Evolutionary conservation across 2,888 invertebrate species (phyloP), one percentile per base, ranked within the genome.

Genomic region (Leptinotarsa peninsularis): DNA sequence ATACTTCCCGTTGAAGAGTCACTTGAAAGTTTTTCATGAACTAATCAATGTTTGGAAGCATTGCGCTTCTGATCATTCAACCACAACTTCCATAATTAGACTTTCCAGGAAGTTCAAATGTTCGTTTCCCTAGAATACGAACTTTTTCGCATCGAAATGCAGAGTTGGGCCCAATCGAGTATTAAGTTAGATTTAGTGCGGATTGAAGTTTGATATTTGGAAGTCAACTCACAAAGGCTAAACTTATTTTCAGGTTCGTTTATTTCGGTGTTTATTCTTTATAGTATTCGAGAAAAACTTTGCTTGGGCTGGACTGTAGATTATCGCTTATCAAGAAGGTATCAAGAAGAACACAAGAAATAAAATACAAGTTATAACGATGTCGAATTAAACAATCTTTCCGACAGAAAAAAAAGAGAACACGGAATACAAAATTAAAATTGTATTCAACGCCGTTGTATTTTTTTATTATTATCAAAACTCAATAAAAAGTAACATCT

Each of bases 31-130:
- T 86, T 86, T 85, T 83, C 83, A 82, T 82, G 83, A 84, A 85
- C 84, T 84, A 86, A 86, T 86, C 85, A 86, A 84, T 83, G 85
- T 85, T 83, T 82, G 82, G 81, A 83, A 82, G 83, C 82, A 82
- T 82, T 83, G 83, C 82, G 78, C 81, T 79, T 79, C 82, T 82
- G 84, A 83, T 83, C 82, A 82, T 81, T 79, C 80, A 81, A 82
- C 83, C 84, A 77, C 83, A 85, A 84, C 84, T 85, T 83, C 80
- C 78, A 85, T 85, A 85, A 85, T 85, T 85, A 85, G 82, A 81
- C 83, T 84, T 83, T 84, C 71, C 74, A 71, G 67, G 69, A 76
- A 71, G 71, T 75, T 60, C 49, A 68, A 49, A 60, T 67, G 76
- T 76, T 73, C 76, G 52, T 60, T 60, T 49, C 67, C 2, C 49